Evolutionary conservation across 2,888 invertebrate genomes (phyloP), one percentile per base, ranked within the genome.

Genomic region (Habrosyne pyritoides): DNA sequence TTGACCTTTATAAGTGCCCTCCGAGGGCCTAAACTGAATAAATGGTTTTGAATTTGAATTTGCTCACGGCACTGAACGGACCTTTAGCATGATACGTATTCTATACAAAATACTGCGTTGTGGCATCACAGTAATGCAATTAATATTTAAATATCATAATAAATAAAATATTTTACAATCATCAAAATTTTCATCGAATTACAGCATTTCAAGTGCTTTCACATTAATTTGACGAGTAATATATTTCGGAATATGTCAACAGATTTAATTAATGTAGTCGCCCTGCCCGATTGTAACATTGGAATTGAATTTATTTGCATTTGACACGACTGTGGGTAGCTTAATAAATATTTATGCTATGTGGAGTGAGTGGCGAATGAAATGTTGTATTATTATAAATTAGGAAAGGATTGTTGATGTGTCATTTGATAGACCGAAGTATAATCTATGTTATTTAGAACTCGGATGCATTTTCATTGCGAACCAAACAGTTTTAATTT

Each of bases 241-340:
- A 30, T 50, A 50, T 30, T 21, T 50, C 21, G 30, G 3, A 50
- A 28, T 28, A 30, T 50, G 30, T 50, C 28, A 21, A 21, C 50
- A n/a, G 14, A 30, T 28, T 50, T 50, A 50, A 50, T 50, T 50
- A 50, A 50, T 50, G 18, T 26, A 30, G 30, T 21, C 28, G 30
- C 28, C n/a, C 21, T 10, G 12, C 24, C 21, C 28, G 28, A 50
- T 50, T 50, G 50, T 21, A 21, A 14, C 50, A 28, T 50, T 30
- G 10, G 21, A 28, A 50, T 50, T 50, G 50, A 50, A 50, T 28
- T 50, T 50, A 50, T 50, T 50, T 50, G 30, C 50, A 50, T 50
- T 28, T 50, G 50, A 50, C 50, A 50, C 50, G 28, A 24, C 28
- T 21, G 30, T 10, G 50, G 50, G 50, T 18, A 10, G 48, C 14